Evolutionary conservation across 1,140 invertebrate genomes (phyloP).

Genomic region (Drosophila sechellia): DNA sequence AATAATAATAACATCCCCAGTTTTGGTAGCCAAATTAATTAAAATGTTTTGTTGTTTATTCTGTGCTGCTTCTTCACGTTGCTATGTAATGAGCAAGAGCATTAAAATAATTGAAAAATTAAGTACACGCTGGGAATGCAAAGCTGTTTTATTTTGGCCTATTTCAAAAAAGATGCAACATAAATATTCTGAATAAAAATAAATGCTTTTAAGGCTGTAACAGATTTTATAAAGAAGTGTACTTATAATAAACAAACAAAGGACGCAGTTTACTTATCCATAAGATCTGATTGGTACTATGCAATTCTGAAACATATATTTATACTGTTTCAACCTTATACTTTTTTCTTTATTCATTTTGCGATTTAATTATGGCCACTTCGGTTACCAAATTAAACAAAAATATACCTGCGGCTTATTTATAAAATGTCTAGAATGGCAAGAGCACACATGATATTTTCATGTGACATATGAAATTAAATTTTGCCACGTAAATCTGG

Average conservation of each 20-base stretch:
- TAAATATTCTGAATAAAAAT: not conserved
- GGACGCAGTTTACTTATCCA: too few species aligned
- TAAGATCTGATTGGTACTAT: too few species aligned
- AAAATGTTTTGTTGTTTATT: constrained; percentile 39
- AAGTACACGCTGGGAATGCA: constrained; percentile 15
- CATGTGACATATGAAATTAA: constrained; percentile 49
- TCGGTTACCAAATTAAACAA: not conserved
- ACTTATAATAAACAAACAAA: too few species aligned
- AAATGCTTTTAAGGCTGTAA: too few species aligned
- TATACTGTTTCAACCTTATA: not conserved
- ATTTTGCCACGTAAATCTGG: constrained; percentile 19
- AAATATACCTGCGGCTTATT: constrained; percentile 18
- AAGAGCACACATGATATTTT: constrained; percentile 36
- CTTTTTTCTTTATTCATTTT: not conserved
- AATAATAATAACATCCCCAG: constrained; percentile 65
- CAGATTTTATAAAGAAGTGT: too few species aligned
- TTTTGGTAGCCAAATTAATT: constrained; percentile 53
- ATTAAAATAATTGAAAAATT: not conserved
- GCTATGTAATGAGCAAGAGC: not conserved
- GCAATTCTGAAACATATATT: too few species aligned
- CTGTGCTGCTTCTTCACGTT: constrained; percentile 6
- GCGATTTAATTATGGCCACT: too few species aligned
- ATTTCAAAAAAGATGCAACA: not conserved
- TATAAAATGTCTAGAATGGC: not conserved
- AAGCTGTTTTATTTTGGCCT: not conserved